Evolutionary conservation across 2,113 vertebrate species (phyloP), one percentile per base, ranked within the genome.

Genomic region (Epinephelus cyanopodus): DNA sequence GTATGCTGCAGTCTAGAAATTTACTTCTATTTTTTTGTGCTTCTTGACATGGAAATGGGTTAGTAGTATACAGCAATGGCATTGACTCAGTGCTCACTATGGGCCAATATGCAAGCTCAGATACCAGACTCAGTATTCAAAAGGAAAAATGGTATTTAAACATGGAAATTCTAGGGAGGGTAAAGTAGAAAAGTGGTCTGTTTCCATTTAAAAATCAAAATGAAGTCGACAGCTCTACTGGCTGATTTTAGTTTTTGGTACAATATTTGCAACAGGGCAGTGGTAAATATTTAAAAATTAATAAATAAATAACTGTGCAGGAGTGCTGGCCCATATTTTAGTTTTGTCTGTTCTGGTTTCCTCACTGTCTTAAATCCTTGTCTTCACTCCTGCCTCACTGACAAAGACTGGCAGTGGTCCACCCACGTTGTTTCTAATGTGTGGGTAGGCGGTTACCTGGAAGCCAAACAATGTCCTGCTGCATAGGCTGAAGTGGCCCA

Each of bases 401-500:
- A 73, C 58, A 53, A 72, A 14, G 70, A 75, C 53, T 42, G 57
- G 39, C 54, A 23, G 53, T 64, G 18, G 18, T 56, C 58, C 2
- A 25, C 42, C 64, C 64, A 23, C 63, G 27, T 79, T 70, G 57
- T 61, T 33, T 54, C 56, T 74, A 65, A 79, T 72, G 45, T 53
- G 56, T 45, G 60, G 18, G 65, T 27, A 45, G 56, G 39, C 27
- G 21, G 27, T 21, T 53, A 74, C 78, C 75, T 90, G 54, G 53
- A 67, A 79, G 79, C 79, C 66, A 69, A 57, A 65, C 62, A n/a
- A 5, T n/a, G 25, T 74, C 18, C 54, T 48, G 70, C 52, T 79
- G 56, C 45, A n/a, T 21, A 33, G 65, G 19, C 69, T 5, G 70
- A 70, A 79, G 47, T 85, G 79, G 69, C 74, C 75, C 72, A 85